Evolutionary conservation across 2,113 vertebrate genomes (phyloP).

Genomic region (Lynx canadensis): DNA sequence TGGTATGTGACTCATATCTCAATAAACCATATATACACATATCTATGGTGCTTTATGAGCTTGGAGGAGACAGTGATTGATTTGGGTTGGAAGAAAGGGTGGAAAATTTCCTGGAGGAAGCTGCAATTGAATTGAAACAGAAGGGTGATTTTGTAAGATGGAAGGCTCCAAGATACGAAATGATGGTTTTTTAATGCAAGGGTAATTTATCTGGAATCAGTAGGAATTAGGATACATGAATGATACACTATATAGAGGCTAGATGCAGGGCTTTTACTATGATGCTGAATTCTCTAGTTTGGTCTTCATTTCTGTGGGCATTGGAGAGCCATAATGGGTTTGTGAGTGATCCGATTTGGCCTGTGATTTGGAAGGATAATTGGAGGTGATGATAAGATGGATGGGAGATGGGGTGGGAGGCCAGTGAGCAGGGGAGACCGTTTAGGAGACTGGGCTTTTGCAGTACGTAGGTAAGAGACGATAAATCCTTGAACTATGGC

Average conservation of each 20-base stretch:
- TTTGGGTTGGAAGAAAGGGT: background rate
- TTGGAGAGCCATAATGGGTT: background rate
- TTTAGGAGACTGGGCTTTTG: background rate
- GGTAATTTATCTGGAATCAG: background rate
- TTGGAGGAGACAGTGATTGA: slow-evolving; percentile 29
- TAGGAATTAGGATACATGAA: background rate
- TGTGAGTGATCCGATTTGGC: background rate
- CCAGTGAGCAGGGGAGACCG: background rate
- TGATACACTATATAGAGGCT: background rate
- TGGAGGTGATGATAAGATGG: background rate
- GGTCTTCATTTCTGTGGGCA: background rate
- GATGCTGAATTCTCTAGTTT: background rate
- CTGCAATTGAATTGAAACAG: background rate
- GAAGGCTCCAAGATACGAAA: background rate
- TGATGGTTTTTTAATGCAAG: background rate
- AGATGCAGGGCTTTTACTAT: background rate
- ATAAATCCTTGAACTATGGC: background rate
- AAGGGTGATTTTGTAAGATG: background rate
- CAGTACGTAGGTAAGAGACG: background rate
- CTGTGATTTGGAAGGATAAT: background rate
- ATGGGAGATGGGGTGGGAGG: background rate
- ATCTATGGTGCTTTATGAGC: background rate
- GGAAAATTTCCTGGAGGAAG: background rate
- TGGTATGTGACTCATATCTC: background rate
- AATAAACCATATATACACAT: background rate